Conservation (phyloP, 2,113 vertebrate species). For the Camelus bactrianus region DNA sequence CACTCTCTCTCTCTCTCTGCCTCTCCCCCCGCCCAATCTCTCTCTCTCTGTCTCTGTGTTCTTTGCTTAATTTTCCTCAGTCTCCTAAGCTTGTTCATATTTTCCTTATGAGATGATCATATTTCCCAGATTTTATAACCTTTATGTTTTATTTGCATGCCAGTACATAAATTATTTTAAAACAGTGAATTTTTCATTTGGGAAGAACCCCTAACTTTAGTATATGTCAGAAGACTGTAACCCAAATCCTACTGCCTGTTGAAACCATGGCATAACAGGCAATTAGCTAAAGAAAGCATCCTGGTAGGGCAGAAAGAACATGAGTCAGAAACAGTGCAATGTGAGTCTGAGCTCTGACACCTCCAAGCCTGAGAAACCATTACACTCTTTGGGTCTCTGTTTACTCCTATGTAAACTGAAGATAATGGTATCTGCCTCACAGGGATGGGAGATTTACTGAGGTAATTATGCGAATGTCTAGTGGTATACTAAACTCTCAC, state of each 20-base stretch:
- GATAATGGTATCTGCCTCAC: not conserved
- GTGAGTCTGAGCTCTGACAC: not conserved
- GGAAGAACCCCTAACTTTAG: not conserved
- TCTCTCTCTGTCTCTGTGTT: not conserved
- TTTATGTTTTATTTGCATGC: not conserved
- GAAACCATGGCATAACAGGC: not conserved
- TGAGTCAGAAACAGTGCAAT: not conserved
- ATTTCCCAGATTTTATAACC: not conserved
- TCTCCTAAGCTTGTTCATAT: not conserved
- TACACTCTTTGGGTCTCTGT: not conserved
- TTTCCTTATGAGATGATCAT: conserved; percentile 27
- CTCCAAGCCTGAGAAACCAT: not conserved
- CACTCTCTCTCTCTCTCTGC: not conserved
- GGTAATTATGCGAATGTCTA: not conserved
- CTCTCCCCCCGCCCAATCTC: not conserved
- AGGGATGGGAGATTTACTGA: not conserved
- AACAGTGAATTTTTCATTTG: not conserved
- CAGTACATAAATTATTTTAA: not conserved
- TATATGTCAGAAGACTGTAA: conserved; percentile 15
- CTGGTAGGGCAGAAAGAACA: not conserved
- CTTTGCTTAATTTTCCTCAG: not conserved
- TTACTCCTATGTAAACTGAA: not conserved
- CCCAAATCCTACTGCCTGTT: not conserved
- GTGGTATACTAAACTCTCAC: not conserved
- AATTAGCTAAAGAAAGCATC: not conserved